Conservation (phyloP, 35 echinoderm and acorn worm genomes). For the Chiridota heheva region DNA sequence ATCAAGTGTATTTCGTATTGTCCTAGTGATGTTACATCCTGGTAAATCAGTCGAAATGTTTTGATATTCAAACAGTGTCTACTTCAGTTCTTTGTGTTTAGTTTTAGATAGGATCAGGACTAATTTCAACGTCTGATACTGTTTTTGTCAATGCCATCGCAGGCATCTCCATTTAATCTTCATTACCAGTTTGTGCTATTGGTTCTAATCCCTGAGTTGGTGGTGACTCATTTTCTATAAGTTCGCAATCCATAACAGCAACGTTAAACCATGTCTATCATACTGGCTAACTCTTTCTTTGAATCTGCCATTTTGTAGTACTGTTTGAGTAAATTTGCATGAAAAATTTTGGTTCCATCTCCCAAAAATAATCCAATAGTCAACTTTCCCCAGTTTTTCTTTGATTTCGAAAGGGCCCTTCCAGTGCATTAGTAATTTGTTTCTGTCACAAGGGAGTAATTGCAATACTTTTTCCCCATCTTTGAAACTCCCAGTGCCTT, state of each 20-base stretch:
- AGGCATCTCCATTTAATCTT: too few species aligned
- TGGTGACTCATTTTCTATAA: too few species aligned
- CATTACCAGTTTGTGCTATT: too few species aligned
- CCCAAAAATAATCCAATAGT: not conserved
- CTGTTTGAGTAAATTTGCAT: not conserved
- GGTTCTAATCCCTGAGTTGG: too few species aligned
- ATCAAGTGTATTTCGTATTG: too few species aligned
- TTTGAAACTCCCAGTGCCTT: constrained; percentile 1
- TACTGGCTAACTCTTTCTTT: too few species aligned
- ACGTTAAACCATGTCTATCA: too few species aligned
- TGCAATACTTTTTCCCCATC: constrained; percentile 33
- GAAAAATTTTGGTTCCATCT: not conserved
- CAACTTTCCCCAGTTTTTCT: constrained; percentile 16
- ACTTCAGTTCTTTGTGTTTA: not conserved
- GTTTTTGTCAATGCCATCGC: not conserved
- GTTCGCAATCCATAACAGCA: too few species aligned
- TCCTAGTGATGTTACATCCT: constrained; percentile 6
- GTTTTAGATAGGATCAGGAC: not conserved
- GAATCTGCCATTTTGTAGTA: not conserved
- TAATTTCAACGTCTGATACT: not conserved
- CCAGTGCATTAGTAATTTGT: constrained; percentile 37
- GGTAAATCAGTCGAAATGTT: constrained; percentile 40
- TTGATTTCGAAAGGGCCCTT: constrained; percentile 35
- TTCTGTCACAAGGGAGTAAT: constrained; percentile 36
- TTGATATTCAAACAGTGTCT: not conserved